phyloP scores from a whole-genome alignment of 1,140 invertebrate genomes.

The Ladona fulva region DNA sequence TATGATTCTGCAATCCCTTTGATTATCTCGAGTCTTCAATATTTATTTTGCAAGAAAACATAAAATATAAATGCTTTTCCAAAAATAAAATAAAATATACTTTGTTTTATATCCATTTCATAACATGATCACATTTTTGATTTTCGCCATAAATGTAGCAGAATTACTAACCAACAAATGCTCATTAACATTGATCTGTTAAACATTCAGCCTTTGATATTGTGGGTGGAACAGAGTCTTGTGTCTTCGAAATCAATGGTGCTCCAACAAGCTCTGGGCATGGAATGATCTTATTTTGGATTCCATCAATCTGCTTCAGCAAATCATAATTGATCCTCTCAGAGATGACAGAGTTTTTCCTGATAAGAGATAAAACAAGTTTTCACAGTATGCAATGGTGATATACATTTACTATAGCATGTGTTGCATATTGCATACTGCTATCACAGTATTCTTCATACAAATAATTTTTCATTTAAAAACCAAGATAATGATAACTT shows the following conservation, averaged over 20 bases:
- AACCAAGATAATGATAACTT: no score
- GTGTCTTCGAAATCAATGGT: conserved; percentile 62
- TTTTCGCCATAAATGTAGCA: background rate
- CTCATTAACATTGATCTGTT: background rate
- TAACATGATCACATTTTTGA: conserved; percentile 5
- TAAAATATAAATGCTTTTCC: background rate
- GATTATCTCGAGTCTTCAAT: background rate
- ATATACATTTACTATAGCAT: background rate
- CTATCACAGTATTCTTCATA: background rate
- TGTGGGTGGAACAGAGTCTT: conserved; percentile 66
- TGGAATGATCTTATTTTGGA: conserved; percentile 58
- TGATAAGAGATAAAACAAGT: conserved; percentile 32
- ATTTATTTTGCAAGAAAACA: background rate
- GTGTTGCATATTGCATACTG: background rate
- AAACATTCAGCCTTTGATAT: conserved; percentile 42
- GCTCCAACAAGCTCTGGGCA: conserved; percentile 69
- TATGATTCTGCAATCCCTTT: no score
- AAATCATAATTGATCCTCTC: conserved; percentile 92
- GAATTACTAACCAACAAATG: background rate
- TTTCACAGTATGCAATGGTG: background rate
- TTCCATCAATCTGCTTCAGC: conserved; percentile 60
- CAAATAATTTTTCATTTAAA: no score
- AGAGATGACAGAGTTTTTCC: conserved; percentile 79
- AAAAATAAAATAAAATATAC: background rate
- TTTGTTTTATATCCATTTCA: background rate